Base-by-base conservation (phyloP, 2,888 invertebrate species). In the Auanema freiburgensis region DNA sequence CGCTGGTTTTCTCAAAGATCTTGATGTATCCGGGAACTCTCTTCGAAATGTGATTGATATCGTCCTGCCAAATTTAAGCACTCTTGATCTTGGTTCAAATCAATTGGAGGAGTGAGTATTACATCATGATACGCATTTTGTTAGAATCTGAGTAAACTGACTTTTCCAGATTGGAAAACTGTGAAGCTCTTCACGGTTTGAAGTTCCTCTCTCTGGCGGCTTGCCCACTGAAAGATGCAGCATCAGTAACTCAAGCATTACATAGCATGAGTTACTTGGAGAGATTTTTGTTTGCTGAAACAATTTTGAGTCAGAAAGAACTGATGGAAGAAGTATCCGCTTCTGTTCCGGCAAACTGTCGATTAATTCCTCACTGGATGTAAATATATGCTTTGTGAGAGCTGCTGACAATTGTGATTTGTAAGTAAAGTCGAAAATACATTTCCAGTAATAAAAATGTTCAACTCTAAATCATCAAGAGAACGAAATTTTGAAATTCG, bases 181-280 rank as follows among this genome's bases (percentile, higher is more conserved):
- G 62, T 2, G 44, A 59, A 0, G 46, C 55, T 1, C 59, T 75
- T 5, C 60, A 64, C 10, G n/a, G 60, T 40, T 46, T 75, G 11
- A 57, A 57, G 44, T 71, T 71, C 58, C 63, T 75, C 24, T 68
- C 69, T 0, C 64, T 75, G 25, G 73, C 72, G 40, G 41, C 53
- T 23, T 68, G 68, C 6, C 44, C 58, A 53, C 54, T 69, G 55
- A 21, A 54, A n/a, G 11, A 55, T 1, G 42, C 62, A 14, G 42
- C 46, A 6, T 42, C 57, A 16, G 56, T 70, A 14, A 57, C 65
- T 25, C 62, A 59, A 51, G 11, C 18, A 12, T 12, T 56, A 14
- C 56, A 56, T 18, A 16, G 10, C 16, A 56, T 50, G 51, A 16
- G 51, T 21, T n/a, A 11, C 11, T 33, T 54, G 54, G 54, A 54